Percentiles rank a stretch among this genome's conserved stretches.
Evolutionary conservation across 2,888 invertebrate genomes (phyloP).

Genomic region (Archips crataeganus): DNA sequence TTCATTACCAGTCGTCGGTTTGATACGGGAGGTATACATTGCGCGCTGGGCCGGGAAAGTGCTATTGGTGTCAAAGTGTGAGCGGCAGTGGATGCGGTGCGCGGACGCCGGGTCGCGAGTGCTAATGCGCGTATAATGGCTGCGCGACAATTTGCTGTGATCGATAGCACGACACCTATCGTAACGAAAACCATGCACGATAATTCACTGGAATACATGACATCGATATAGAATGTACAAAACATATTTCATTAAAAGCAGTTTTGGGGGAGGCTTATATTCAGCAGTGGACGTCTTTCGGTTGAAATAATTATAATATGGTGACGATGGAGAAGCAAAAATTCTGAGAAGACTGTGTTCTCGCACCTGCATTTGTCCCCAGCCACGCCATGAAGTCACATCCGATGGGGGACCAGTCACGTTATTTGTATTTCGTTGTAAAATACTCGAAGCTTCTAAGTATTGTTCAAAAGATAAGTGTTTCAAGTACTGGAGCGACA

Average conservation of each 20-base stretch:
- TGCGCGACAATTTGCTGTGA: slow-evolving; percentile 33
- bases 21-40: background rate
- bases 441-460: background rate
- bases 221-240: too few species aligned
- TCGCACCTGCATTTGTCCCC: too few species aligned
- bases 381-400: too few species aligned
- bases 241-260: too few species aligned
- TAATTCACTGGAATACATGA: too few species aligned
- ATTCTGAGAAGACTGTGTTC: too few species aligned
- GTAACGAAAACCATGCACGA: too few species aligned
- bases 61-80: background rate
- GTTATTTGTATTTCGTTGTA: background rate
- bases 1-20: slow-evolving; percentile 2
- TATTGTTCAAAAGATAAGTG: background rate
- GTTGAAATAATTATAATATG: too few species aligned
- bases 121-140: slow-evolving; percentile 39
- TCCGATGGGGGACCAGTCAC: too few species aligned
- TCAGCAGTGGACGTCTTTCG: too few species aligned
- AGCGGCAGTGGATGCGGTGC: slow-evolving; percentile 10
- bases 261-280: too few species aligned
- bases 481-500: background rate
- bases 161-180: slow-evolving; percentile 5
- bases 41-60: background rate
- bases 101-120: background rate
- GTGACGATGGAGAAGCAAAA: too few species aligned